Conservation (phyloP, 2,888 invertebrate species). For the Trypoxylon attenuatum region DNA sequence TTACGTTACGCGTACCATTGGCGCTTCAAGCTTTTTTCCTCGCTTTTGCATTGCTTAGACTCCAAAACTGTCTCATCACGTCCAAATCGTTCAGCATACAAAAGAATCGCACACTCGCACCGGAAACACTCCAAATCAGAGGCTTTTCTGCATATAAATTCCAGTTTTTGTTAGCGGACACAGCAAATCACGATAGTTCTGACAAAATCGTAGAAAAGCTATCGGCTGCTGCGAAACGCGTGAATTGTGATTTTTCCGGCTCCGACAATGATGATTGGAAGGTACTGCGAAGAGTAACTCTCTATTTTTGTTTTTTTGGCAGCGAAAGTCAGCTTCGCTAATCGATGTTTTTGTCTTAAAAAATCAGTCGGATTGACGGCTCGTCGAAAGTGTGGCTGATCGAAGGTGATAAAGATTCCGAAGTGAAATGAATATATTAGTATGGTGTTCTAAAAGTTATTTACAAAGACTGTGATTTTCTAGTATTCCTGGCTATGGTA, state of each 20-base stretch:
- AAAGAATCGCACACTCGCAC: constrained; percentile 32
- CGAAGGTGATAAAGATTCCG: neutral
- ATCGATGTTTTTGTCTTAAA: neutral
- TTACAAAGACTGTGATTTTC: neutral
- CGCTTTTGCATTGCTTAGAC: neutral
- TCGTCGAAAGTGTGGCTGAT: neutral
- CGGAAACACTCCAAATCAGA: constrained; percentile 23
- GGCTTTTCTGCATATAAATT: constrained; percentile 17
- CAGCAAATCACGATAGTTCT: constrained; percentile 5
- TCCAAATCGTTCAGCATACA: constrained; percentile 16
- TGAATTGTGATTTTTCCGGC: constrained; percentile 7
- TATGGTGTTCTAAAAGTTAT: neutral
- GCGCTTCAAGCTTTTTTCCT: constrained; percentile 34
- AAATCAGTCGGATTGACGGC: neutral
- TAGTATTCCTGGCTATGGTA: neutral
- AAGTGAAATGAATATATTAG: neutral
- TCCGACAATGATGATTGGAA: constrained; percentile 8
- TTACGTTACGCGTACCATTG: neutral
- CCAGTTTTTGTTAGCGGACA: constrained; percentile 8
- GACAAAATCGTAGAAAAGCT: constrained; percentile 22
- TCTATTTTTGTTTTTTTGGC: neutral
- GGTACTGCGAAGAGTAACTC: constrained; percentile 15
- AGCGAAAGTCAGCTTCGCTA: neutral
- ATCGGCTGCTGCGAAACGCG: constrained; percentile 3
- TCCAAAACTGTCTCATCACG: neutral